Base-by-base conservation (phyloP, 1,140 invertebrate species). In the Centruroides sculpturatus region DNA sequence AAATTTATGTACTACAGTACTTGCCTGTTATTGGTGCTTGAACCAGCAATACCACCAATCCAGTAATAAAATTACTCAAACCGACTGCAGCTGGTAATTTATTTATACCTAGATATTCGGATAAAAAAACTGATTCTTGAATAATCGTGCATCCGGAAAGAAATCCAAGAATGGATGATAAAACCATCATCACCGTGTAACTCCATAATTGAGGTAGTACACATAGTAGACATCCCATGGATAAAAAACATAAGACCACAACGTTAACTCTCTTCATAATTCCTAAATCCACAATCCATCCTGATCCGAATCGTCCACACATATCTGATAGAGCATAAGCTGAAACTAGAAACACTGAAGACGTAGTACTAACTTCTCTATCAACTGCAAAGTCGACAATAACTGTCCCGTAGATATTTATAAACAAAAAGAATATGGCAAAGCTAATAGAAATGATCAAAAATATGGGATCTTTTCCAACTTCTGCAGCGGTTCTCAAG, bases 361-460 rank as follows among this genome's bases (percentile, higher is more conserved):
- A 36, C 5, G 55, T 13, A 0, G 41, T 36, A 9, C 35, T 8
- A 5, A 62, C 52, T 5, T 52, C 61, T 36, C 61, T 62, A 48
- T 62, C 61, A 34, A 67, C 36, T 11, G 59, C 64, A 60, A 64
- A 68, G 12, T 68, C 67, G 8, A 68, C 62, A 7, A 68, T 66
- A 2, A 68, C 60, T 5, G 65, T 63, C 3, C 55, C 34, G 49
- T 63, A 66, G 5, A 64, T 67, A 54, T 61, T 65, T 47, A 61
- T 65, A 6, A 53, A 60, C 51, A 59, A 48, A 35, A 61, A 60
- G 23, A 64, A 66, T 12, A 64, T 55, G 0, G 55, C 58, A 35
- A 62, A 61, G 5, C 54, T 61, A 35, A 57, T 56, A 13, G 63
- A 57, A 9, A 66, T 59, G 34, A 62, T 57, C 8, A 59, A 12